phyloP scores from a whole-genome alignment of 1,140 invertebrate genomes.

The Drosophila pallidifrons region DNA sequence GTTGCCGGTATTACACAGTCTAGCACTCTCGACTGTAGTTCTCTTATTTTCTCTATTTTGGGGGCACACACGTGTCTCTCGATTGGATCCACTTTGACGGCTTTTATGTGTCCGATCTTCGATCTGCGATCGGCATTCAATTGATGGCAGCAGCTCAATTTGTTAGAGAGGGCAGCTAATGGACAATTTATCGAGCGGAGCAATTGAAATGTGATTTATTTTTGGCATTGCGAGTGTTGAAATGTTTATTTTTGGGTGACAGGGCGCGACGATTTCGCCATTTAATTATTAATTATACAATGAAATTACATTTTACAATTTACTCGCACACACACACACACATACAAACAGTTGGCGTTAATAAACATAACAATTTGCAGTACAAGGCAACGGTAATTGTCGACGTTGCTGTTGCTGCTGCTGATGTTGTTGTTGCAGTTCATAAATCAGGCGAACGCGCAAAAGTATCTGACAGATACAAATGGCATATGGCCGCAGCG shows the following conservation, averaged over 20 bases:
- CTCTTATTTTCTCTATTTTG: neutral
- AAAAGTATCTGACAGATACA: conserved; percentile 76
- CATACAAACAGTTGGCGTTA: conserved; percentile 41
- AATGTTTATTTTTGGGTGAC: conserved; percentile 17
- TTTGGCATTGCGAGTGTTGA: neutral
- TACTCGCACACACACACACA: conserved; percentile 17
- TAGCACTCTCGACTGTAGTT: no score
- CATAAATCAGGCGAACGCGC: conserved; percentile 65
- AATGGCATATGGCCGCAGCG: conserved; percentile 56
- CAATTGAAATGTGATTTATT: conserved; percentile 28
- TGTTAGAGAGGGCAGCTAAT: neutral
- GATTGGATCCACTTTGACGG: conserved; percentile 7
- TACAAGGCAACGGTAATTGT: conserved; percentile 47
- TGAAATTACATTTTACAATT: conserved; percentile 45
- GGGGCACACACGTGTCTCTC: neutral
- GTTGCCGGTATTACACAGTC: no score
- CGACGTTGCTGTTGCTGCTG: conserved; percentile 19
- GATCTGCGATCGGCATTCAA: no score
- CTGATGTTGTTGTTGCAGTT: conserved; percentile 46
- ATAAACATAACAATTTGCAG: conserved; percentile 57
- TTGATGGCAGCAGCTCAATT: neutral
- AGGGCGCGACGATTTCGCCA: conserved; percentile 2
- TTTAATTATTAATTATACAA: conserved; percentile 58
- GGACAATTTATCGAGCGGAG: conserved; percentile 1
- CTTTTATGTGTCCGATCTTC: neutral